Conservation (phyloP, 2,113 vertebrate genomes). For the Pedionomus torquatus region DNA sequence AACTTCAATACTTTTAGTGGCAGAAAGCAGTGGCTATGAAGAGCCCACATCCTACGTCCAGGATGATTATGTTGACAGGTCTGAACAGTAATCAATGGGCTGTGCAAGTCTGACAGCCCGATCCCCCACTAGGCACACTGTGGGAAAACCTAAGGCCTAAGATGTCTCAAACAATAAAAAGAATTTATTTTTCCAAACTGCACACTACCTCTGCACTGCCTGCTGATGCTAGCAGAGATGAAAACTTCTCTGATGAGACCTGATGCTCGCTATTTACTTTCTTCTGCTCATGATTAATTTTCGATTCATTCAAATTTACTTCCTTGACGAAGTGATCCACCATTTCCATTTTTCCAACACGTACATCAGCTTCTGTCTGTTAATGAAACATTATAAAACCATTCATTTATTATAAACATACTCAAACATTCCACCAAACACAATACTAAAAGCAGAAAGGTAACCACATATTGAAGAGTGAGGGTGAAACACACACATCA, state of each 20-base stretch:
- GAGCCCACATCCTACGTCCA: accelerated
- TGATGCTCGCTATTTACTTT: not conserved
- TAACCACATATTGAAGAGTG: not conserved
- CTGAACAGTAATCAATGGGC: not conserved
- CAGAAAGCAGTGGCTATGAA: not conserved
- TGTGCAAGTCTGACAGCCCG: not conserved
- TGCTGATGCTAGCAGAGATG: not conserved
- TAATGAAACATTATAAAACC: not conserved
- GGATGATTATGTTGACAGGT: not conserved
- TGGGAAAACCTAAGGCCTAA: not conserved
- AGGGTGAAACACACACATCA: not conserved
- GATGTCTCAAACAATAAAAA: not conserved
- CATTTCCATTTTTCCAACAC: conserved; percentile 71
- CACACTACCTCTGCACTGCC: conserved; percentile 61
- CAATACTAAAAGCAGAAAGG: not conserved
- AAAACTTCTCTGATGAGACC: not conserved
- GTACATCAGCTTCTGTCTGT: conserved; percentile 76
- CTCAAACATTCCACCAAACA: not conserved
- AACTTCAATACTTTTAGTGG: not conserved
- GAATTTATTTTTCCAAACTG: not conserved
- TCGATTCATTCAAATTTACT: conserved; percentile 16
- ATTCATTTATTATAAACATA: not conserved
- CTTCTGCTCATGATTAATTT: not conserved
- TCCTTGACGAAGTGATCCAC: conserved; percentile 72
- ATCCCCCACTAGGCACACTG: not conserved